phyloP scores from a whole-genome alignment of 2,888 invertebrate genomes.

The Pterostichus madidus region DNA sequence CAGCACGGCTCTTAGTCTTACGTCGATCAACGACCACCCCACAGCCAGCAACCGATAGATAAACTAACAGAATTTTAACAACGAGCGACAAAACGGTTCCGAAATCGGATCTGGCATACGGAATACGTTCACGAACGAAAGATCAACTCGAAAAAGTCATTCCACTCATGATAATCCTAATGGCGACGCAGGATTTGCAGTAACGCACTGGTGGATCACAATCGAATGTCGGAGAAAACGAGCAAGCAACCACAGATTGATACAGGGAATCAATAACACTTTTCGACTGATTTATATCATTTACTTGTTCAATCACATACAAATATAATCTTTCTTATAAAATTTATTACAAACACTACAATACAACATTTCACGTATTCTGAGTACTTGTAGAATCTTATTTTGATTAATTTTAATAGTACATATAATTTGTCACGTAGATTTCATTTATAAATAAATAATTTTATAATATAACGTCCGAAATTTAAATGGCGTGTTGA shows the following conservation, averaged over 20 bases:
- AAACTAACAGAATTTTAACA: slow-evolving; percentile 30
- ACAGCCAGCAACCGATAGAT: slow-evolving; percentile 11
- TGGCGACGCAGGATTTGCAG: slow-evolving; percentile 20
- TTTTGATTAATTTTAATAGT: background rate
- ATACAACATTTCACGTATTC: slow-evolving; percentile 4
- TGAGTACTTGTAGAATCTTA: background rate
- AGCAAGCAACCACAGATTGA: slow-evolving; percentile 21
- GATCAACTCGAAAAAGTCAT: background rate
- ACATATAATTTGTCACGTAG: background rate
- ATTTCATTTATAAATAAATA: background rate
- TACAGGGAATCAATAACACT: slow-evolving; percentile 40
- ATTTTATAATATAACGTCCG: slow-evolving; percentile 3
- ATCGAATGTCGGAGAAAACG: slow-evolving; percentile 1
- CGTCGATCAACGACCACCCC: slow-evolving; percentile 44
- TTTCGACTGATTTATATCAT: slow-evolving; percentile 28
- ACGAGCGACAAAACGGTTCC: slow-evolving; percentile 14
- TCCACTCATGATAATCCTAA: slow-evolving; percentile 27
- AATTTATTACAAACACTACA: slow-evolving; percentile 43
- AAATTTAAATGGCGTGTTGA: background rate
- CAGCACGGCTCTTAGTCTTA: slow-evolving; percentile 69
- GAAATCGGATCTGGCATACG: slow-evolving; percentile 16
- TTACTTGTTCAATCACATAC: slow-evolving; percentile 36
- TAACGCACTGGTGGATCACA: slow-evolving; percentile 17
- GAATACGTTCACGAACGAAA: background rate
- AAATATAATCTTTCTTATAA: slow-evolving; percentile 42